A percentile compares a stretch with the other conserved stretches of the same genome.
These are phyloP conservation scores for Microtus montanus DNA, from an alignment of 2,113 vertebrate species.

Conservation along the genomic window DNA sequence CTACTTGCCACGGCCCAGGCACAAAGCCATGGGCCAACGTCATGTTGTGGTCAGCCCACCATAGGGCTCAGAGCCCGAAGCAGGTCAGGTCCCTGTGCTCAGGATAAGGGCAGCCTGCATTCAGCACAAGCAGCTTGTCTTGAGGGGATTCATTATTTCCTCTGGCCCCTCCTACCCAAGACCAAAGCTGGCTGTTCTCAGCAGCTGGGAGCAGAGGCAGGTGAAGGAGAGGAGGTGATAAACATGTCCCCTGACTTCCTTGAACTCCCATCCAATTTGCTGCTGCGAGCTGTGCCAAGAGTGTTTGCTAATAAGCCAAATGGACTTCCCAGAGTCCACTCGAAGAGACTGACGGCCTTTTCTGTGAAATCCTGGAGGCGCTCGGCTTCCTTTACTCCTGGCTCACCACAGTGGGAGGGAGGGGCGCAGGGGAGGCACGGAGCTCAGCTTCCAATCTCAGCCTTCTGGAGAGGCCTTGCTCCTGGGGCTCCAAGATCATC, in stretches of 20 bases:
- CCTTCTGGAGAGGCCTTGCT: background rate
- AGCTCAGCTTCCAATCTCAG: background rate
- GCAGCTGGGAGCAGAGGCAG: conserved; percentile 14
- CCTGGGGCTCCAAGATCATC: no score
- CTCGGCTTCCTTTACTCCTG: background rate
- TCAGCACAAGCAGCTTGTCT: background rate
- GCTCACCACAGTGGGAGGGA: accelerated
- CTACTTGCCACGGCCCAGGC: accelerated
- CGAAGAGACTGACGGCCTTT: background rate
- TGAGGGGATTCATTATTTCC: background rate
- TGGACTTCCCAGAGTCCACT: conserved; percentile 54
- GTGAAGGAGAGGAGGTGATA: conserved; percentile 42
- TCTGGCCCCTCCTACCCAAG: accelerated
- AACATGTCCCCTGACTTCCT: conserved; percentile 71
- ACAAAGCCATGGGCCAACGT: background rate
- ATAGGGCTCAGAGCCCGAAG: accelerated
- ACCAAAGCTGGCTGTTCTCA: background rate
- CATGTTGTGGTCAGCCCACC: accelerated
- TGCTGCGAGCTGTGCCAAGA: conserved; percentile 36
- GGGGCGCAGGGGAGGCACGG: accelerated
- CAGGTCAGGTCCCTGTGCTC: background rate
- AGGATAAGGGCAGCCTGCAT: background rate
- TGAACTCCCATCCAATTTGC: conserved; percentile 78
- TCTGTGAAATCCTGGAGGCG: background rate
- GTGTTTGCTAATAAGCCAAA: conserved; percentile 79